Conservation (phyloP, 92 coral and sea anemone species). For the Anthopleura xanthogrammica region DNA sequence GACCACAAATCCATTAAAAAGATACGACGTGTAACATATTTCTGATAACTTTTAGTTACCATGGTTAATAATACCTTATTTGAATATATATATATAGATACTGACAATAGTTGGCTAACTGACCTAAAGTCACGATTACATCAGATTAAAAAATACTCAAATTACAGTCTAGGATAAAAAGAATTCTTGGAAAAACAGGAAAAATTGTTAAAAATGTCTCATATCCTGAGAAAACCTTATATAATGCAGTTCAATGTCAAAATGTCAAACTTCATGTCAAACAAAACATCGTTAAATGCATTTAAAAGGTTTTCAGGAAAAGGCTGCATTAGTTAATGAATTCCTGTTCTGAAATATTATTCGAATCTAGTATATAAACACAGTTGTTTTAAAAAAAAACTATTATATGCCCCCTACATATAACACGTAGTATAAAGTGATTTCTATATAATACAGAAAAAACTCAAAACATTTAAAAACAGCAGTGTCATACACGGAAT, state of each 20-base stretch:
- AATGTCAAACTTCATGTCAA: background rate
- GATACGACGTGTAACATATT: background rate
- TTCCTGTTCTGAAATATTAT: too few relatives aligned
- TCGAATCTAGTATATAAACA: too few relatives aligned
- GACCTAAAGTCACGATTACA: background rate
- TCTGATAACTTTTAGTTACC: background rate
- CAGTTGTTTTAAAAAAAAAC: too few relatives aligned
- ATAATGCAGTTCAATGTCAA: background rate
- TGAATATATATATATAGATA: background rate
- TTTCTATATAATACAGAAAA: too few relatives aligned
- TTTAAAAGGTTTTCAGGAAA: too few relatives aligned
- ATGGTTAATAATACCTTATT: background rate
- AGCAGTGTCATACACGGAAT: too few relatives aligned
- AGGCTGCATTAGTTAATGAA: too few relatives aligned
- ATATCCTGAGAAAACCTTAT: background rate
- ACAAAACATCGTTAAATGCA: background rate
- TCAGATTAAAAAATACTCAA: background rate
- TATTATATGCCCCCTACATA: too few relatives aligned
- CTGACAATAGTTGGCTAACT: background rate
- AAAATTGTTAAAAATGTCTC: background rate
- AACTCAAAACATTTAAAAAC: too few relatives aligned
- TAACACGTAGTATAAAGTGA: too few relatives aligned
- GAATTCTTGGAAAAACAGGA: background rate
- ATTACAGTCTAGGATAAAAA: background rate
- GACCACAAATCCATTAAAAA: background rate